Conservation (phyloP, 2,888 invertebrate genomes). For the Eupithecia centaureata region DNA sequence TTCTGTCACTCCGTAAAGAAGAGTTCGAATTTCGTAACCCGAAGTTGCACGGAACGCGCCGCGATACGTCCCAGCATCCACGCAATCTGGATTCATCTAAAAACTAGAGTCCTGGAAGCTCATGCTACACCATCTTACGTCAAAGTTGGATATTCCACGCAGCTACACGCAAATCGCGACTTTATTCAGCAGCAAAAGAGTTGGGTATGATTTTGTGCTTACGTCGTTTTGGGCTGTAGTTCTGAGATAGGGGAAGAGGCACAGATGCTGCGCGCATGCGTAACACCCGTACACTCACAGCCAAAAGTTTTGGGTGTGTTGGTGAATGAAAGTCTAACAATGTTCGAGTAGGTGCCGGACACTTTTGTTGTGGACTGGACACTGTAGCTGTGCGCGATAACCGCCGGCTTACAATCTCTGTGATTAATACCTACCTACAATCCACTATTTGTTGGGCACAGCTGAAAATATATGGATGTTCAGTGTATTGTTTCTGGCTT, state of each 20-base stretch:
- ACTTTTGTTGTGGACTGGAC: slow-evolving; percentile 70
- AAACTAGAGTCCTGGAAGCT: slow-evolving; percentile 79
- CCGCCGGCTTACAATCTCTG: slow-evolving; percentile 58
- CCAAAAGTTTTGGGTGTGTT: slow-evolving; percentile 52
- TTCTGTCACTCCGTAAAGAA: slow-evolving; percentile 39
- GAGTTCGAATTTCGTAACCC: slow-evolving; percentile 37
- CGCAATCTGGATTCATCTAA: slow-evolving; percentile 75
- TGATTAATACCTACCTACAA: slow-evolving; percentile 64
- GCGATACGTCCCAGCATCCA: slow-evolving; percentile 69
- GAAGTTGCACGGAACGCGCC: slow-evolving; percentile 39
- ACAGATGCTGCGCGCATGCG: slow-evolving; percentile 84
- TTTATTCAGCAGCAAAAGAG: slow-evolving; percentile 6
- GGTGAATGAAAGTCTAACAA: slow-evolving; percentile 60
- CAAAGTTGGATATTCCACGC: slow-evolving; percentile 40
- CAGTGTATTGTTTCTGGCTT: slow-evolving; percentile 19
- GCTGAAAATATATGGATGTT: slow-evolving; percentile 24
- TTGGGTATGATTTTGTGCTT: slow-evolving; percentile 34
- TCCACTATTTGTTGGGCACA: slow-evolving; percentile 35
- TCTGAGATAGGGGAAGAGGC: slow-evolving; percentile 69
- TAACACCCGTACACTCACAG: slow-evolving; percentile 54
- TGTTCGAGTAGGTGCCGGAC: slow-evolving; percentile 69
- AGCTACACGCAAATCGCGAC: slow-evolving; percentile 17
- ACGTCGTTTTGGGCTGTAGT: slow-evolving; percentile 45
- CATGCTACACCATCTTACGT: slow-evolving; percentile 71
- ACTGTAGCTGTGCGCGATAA: slow-evolving; percentile 59